Evolutionary conservation across 2,888 invertebrate species (phyloP).

Genomic region (Andrena chrysosceles): DNA sequence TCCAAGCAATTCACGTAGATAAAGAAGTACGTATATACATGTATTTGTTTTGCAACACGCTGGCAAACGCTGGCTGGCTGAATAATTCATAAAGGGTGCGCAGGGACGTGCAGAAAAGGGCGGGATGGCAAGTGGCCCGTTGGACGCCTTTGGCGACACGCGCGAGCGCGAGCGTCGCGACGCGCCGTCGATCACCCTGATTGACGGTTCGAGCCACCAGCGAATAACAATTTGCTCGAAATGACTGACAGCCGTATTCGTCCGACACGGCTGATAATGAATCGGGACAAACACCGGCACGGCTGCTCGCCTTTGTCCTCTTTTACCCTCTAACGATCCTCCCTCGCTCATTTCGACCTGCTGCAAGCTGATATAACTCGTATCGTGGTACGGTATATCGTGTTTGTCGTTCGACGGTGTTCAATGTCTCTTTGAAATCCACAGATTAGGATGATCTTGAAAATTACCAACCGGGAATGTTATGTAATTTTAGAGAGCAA

Average conservation of each 20-base stretch:
- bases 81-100: conserved; percentile 31
- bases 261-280: conserved; percentile 38
- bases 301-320: conserved; percentile 4
- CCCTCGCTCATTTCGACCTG: background rate
- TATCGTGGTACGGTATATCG: no score
- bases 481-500: no score
- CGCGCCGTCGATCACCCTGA: conserved; percentile 76
- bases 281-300: conserved; percentile 32
- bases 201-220: conserved; percentile 64
- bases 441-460: no score
- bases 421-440: no score
- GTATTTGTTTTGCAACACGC: conserved; percentile 9
- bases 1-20: conserved; percentile 5
- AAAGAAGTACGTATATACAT: background rate
- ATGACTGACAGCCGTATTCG: conserved; percentile 60
- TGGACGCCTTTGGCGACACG: conserved; percentile 10
- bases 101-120: conserved; percentile 22
- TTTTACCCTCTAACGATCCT: conserved; percentile 39
- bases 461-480: no score
- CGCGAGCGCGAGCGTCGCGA: conserved; percentile 3
- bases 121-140: conserved; percentile 1
- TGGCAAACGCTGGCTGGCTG: background rate
- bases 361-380: no score
- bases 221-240: conserved; percentile 65
- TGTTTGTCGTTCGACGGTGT: no score